Conservation (phyloP, 2,113 vertebrate species). For the Centropristis striata region DNA sequence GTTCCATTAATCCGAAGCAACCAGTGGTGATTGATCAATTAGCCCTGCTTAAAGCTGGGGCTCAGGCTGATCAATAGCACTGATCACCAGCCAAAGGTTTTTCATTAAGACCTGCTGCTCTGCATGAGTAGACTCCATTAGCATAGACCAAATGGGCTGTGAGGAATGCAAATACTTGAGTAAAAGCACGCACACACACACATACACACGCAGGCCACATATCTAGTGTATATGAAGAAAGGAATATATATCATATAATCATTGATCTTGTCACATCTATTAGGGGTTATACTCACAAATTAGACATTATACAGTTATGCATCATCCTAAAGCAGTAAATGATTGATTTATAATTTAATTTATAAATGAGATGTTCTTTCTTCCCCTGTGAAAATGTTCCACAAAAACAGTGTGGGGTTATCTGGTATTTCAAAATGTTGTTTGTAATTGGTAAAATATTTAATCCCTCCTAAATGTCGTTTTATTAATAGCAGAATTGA, state of each 20-base stretch:
- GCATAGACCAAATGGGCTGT: conserved; percentile 69
- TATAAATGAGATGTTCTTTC: not conserved
- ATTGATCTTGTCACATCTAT: not conserved
- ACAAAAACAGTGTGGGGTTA: not conserved
- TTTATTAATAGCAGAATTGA: not conserved
- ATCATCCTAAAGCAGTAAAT: not conserved
- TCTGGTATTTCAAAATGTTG: not conserved
- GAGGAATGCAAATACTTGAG: conserved; percentile 55
- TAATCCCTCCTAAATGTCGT: not conserved
- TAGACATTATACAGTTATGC: not conserved
- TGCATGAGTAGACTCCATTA: conserved; percentile 77
- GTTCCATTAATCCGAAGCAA: conserved; percentile 78
- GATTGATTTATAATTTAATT: not conserved
- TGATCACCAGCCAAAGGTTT: conserved; percentile 78
- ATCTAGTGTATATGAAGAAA: not conserved
- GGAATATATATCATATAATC: not conserved
- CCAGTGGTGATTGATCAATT: conserved; percentile 83
- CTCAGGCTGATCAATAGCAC: conserved; percentile 80
- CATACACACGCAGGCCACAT: not conserved
- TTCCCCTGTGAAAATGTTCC: not conserved
- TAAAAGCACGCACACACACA: not conserved
- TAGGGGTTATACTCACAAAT: too few species aligned
- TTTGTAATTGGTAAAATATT: not conserved
- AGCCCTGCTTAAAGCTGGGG: conserved; percentile 77
- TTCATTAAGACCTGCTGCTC: conserved; percentile 81